Percentiles rank a stretch among this genome's conserved stretches.
Conservation (phyloP, 1,140 invertebrate genomes). For the Drosophila cardini region DNA sequence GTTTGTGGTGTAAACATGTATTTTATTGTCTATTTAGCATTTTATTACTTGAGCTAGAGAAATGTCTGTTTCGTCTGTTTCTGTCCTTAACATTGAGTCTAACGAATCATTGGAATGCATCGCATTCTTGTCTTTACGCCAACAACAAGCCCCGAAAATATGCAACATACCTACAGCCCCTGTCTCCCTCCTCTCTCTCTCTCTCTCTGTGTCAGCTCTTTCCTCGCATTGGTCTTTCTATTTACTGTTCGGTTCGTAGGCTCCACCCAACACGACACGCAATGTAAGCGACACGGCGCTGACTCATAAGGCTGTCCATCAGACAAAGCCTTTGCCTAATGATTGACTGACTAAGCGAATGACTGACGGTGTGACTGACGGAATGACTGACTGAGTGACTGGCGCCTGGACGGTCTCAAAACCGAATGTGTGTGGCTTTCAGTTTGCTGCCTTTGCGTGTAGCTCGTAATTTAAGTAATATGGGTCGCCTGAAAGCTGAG, state of each 20-base stretch:
- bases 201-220: background rate
- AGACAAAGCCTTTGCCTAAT: conserved; percentile 53
- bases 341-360: conserved; percentile 52
- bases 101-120: conserved; percentile 50
- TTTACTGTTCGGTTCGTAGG: conserved; percentile 23
- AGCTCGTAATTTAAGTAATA: conserved; percentile 78
- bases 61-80: conserved; percentile 45
- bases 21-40: conserved; percentile 39
- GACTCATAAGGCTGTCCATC: conserved; percentile 64
- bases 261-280: conserved; percentile 56
- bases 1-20: conserved; percentile 9
- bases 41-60: conserved; percentile 41
- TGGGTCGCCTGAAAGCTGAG: conserved; percentile 63
- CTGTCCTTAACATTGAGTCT: conserved; percentile 61
- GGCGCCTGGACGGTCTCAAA: conserved; percentile 46
- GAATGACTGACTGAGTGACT: conserved; percentile 36
- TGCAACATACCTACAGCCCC: conserved; percentile 54
- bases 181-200: background rate
- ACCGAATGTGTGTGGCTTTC: conserved; percentile 62
- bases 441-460: conserved; percentile 73
- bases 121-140: conserved; percentile 64
- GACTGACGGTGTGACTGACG: conserved; percentile 27
- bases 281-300: conserved; percentile 48
- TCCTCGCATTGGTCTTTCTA: background rate
- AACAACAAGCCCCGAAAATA: conserved; percentile 63